Percentiles rank a stretch among this genome's conserved stretches.
phyloP scores from a whole-genome alignment of 2,888 invertebrate genomes.

The Lasius fuliginosus region DNA sequence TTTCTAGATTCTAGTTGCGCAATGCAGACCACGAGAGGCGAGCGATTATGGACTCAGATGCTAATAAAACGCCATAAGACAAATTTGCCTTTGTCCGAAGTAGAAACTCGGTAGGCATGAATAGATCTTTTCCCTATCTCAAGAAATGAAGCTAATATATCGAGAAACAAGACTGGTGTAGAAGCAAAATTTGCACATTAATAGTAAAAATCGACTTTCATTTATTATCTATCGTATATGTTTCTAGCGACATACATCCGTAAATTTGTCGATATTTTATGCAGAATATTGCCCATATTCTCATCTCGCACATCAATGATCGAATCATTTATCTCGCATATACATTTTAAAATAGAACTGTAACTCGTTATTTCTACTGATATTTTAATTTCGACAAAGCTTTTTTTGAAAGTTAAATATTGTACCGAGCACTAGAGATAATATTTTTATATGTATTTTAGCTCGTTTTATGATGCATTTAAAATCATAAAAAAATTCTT shows the following conservation, averaged over 20 bases:
- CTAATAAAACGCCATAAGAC: slow-evolving; percentile 43
- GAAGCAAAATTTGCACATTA: neutral
- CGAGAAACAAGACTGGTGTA: slow-evolving; percentile 28
- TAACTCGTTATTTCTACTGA: neutral
- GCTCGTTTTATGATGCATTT: neutral
- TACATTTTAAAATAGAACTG: neutral
- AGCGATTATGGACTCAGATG: neutral
- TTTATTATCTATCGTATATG: neutral
- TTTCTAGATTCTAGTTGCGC: slow-evolving; percentile 69
- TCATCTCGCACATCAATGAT: neutral
- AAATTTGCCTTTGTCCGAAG: slow-evolving; percentile 59
- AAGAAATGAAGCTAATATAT: slow-evolving; percentile 41
- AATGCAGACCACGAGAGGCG: slow-evolving; percentile 45
- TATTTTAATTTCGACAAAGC: neutral
- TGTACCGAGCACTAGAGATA: neutral
- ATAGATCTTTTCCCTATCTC: neutral
- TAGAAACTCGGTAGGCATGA: slow-evolving; percentile 23
- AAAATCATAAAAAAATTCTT: neutral
- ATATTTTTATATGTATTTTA: neutral
- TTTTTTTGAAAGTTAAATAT: neutral
- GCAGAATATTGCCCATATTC: neutral
- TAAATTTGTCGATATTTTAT: neutral
- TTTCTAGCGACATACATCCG: neutral
- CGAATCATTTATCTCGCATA: neutral
- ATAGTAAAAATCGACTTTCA: neutral